phyloP scores from a whole-genome alignment of 2,113 vertebrate species.

The Delphinus delphis region DNA sequence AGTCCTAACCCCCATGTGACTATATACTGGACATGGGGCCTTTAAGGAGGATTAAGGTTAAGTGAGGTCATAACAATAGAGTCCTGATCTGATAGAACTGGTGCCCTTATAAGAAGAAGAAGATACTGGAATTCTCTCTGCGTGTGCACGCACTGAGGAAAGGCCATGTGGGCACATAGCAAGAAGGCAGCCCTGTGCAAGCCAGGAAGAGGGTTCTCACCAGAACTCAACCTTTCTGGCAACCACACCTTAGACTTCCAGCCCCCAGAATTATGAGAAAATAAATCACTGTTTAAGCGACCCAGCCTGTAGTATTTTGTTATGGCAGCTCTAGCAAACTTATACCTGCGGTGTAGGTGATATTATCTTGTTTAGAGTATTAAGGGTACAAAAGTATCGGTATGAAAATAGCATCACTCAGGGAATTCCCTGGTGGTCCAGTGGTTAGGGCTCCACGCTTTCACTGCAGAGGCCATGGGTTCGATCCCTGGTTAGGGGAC shows the following conservation, averaged over 20 bases:
- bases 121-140: neutral
- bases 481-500: too few species aligned
- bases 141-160: rapidly evolving
- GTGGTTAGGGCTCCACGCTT: too few species aligned
- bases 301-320: neutral
- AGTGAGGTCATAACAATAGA: neutral
- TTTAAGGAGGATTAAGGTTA: neutral
- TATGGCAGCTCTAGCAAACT: neutral
- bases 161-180: rapidly evolving
- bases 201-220: neutral
- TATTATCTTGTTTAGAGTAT: neutral
- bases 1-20: neutral
- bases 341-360: neutral
- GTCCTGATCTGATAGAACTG: neutral
- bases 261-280: neutral
- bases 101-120: neutral
- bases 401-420: neutral
- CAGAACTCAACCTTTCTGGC: neutral
- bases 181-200: neutral
- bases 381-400: neutral
- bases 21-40: too few species aligned
- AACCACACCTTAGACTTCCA: neutral
- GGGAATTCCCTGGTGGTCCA: too few species aligned
- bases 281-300: neutral
- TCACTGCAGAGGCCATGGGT: too few species aligned